A percentile compares a stretch with the other conserved stretches of the same genome.
phyloP scores from a whole-genome alignment of 2,888 invertebrate species.

The Cylloceria caligata region DNA sequence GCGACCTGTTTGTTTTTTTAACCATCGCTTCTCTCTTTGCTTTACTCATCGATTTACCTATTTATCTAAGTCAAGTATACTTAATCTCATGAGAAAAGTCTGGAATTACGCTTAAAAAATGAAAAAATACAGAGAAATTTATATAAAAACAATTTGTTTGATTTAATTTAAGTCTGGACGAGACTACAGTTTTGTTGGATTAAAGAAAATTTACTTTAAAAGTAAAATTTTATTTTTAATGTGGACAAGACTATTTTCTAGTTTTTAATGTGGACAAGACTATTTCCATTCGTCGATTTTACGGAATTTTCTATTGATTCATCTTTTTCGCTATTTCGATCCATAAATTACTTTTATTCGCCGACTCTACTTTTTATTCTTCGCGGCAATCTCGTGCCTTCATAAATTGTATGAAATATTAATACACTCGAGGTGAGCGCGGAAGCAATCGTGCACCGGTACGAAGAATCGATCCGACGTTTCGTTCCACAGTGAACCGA shows the following conservation, averaged over 20 bases:
- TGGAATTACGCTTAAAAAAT: too few relatives aligned
- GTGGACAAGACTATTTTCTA: too few relatives aligned
- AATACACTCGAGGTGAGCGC: slow-evolving; percentile 24
- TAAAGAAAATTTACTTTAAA: neutral
- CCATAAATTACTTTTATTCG: slow-evolving; percentile 18
- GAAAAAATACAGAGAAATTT: neutral
- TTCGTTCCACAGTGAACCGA: slow-evolving; percentile 11
- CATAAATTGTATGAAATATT: slow-evolving; percentile 47
- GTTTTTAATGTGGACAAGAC: neutral
- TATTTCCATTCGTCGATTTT: neutral
- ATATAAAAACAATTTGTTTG: too few relatives aligned
- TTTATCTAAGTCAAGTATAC: too few relatives aligned
- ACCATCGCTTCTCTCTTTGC: neutral
- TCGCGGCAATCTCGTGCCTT: slow-evolving; percentile 42
- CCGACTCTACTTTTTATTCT: neutral
- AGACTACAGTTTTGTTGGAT: neutral
- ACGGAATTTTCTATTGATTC: neutral
- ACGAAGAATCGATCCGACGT: slow-evolving; percentile 44
- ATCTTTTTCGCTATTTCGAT: slow-evolving; percentile 27
- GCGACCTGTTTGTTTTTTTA: neutral
- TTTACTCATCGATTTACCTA: neutral
- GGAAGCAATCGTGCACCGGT: slow-evolving; percentile 41
- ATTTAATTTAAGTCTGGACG: too few relatives aligned
- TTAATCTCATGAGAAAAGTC: too few relatives aligned
- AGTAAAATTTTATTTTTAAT: neutral